Conservation (phyloP, 2,888 invertebrate genomes). For the Microplitis deprimator region DNA sequence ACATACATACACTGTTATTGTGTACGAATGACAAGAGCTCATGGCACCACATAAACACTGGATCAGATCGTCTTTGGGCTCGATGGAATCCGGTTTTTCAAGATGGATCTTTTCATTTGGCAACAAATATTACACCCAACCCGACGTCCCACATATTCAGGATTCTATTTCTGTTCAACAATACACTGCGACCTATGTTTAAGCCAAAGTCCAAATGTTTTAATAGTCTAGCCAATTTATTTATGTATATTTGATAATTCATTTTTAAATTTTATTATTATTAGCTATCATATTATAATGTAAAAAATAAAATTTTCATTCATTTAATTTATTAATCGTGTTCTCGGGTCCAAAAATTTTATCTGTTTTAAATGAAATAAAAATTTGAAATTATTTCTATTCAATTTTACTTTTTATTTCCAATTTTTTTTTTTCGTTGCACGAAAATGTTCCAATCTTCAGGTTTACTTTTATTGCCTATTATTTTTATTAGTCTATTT, state of each 20-base stretch:
- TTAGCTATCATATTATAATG: no score
- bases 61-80: constrained; percentile 1
- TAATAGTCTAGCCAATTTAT: background rate
- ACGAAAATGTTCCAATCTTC: no score
- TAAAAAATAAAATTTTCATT: no score
- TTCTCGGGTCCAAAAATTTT: no score
- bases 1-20: constrained; percentile 31
- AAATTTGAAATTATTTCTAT: no score
- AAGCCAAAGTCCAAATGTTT: background rate
- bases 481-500: no score
- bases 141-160: constrained; percentile 45
- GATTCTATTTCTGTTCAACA: constrained; percentile 32
- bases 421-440: no score
- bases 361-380: no score
- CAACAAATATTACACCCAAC: constrained; percentile 35
- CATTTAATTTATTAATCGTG: no score
- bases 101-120: constrained; percentile 29
- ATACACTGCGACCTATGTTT: background rate
- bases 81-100: constrained; percentile 45
- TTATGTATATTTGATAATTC: background rate
- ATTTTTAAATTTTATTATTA: no score
- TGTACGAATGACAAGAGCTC: constrained; percentile 31
- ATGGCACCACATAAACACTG: constrained; percentile 9
- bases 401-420: no score
- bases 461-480: no score